phyloP scores from a whole-genome alignment of 2,113 vertebrate genomes.

The Onychorhynchus coronatus region DNA sequence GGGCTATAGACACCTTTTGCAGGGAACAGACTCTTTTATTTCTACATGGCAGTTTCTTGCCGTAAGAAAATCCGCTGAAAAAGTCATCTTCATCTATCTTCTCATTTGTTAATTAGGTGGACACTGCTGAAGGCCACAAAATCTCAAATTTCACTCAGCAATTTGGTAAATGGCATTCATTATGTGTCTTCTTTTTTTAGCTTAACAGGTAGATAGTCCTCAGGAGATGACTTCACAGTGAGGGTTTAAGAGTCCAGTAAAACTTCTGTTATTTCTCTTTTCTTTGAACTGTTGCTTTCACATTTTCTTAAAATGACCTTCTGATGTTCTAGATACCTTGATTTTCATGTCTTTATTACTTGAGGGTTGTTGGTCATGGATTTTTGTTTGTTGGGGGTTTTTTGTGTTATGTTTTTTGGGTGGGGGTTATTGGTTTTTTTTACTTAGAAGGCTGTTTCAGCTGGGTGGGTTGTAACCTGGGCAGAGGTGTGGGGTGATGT shows the following conservation, averaged over 20 bases:
- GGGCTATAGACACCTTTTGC: background rate
- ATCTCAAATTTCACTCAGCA: background rate
- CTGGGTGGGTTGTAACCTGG: background rate
- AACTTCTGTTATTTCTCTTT: background rate
- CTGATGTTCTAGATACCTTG: background rate
- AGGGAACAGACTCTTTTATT: background rate
- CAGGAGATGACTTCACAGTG: background rate
- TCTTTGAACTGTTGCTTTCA: background rate
- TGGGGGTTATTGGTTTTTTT: too few species aligned
- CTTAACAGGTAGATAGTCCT: background rate
- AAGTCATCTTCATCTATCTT: background rate
- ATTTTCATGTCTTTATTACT: too few species aligned
- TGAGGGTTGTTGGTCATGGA: background rate
- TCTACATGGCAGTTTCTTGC: background rate
- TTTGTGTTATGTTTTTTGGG: too few species aligned
- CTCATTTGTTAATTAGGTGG: background rate
- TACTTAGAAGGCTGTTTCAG: background rate
- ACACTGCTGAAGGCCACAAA: background rate
- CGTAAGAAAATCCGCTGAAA: background rate
- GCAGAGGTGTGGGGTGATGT: background rate
- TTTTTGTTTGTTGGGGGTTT: too few species aligned
- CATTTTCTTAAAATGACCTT: background rate
- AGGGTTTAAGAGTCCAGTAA: background rate
- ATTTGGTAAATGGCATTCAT: background rate
- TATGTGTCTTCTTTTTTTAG: background rate